These are phyloP conservation scores for Corythornis leucogaster DNA, from an alignment of 2,797 vertebrate genomes.

Conservation along the genomic window DNA sequence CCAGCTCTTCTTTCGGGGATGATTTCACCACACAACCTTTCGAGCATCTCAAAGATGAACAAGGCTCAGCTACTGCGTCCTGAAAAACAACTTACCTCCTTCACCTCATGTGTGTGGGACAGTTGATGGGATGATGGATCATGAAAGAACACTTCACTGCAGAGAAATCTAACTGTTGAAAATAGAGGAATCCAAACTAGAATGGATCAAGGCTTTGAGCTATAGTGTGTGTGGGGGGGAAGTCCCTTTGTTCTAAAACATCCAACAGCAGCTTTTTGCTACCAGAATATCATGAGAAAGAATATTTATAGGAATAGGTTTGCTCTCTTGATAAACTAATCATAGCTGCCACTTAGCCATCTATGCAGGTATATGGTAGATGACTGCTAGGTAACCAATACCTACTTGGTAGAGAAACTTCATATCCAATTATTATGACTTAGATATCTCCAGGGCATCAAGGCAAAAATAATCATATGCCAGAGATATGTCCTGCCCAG, in stretches of 20 bases:
- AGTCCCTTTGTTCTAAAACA: not conserved
- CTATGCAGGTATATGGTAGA: not conserved
- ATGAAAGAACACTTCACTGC: not conserved
- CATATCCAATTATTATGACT: not conserved
- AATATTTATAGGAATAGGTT: not conserved
- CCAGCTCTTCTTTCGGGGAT: not conserved
- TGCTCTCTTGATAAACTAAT: constrained; percentile 2
- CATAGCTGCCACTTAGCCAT: not conserved
- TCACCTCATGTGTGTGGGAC: not conserved
- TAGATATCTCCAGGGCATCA: not conserved
- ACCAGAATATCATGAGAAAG: not conserved
- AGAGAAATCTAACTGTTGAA: not conserved
- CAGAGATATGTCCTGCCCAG: not conserved
- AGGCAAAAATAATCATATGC: not conserved
- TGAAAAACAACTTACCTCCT: not conserved
- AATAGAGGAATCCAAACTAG: not conserved
- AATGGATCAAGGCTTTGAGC: not conserved
- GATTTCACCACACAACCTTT: not conserved
- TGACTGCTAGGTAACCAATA: not conserved
- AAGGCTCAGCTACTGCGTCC: not conserved
- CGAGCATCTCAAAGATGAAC: not conserved
- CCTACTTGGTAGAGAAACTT: not conserved
- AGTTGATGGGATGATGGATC: not conserved
- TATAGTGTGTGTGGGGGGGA: accelerated
- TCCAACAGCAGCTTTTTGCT: not conserved